Evolutionary conservation across 2,797 vertebrate species (phyloP).

Genomic region (Megalops cyprinoides): DNA sequence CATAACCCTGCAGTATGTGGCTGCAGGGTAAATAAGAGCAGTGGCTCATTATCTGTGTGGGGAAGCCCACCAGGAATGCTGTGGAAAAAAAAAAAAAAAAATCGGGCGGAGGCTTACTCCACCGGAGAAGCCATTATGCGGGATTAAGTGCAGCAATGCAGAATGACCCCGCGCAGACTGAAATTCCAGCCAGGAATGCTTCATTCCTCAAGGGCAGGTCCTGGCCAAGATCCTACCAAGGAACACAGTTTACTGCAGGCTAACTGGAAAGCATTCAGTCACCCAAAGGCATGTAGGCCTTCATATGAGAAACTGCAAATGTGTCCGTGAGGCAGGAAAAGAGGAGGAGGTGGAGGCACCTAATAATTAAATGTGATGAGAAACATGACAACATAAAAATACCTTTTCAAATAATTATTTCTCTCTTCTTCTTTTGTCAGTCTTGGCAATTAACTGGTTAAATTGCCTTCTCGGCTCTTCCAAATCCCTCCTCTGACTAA

Average conservation of each 20-base stretch:
- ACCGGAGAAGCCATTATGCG: conserved; percentile 44
- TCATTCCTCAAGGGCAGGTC: conserved; percentile 24
- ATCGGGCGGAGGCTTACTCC: conserved; percentile 34
- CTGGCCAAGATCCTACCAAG: conserved; percentile 32
- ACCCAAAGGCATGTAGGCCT: background rate
- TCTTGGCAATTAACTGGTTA: background rate
- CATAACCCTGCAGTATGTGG: background rate
- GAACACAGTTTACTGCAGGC: conserved; percentile 18
- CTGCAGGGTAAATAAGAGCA: background rate
- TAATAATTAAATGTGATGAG: background rate
- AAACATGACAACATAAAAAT: background rate
- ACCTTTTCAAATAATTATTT: background rate
- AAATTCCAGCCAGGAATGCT: conserved; percentile 43
- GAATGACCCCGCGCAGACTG: conserved; percentile 37
- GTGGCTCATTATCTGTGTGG: background rate
- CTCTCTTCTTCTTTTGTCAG: background rate
- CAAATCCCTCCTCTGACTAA: background rate
- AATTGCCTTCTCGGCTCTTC: background rate
- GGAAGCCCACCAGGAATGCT: conserved; percentile 29
- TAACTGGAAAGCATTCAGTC: conserved; percentile 11
- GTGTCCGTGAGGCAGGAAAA: background rate
- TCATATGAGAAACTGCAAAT: background rate
- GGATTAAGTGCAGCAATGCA: conserved; percentile 40
- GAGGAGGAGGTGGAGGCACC: background rate
- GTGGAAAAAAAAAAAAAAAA: no score